Evolutionary conservation across 2,113 vertebrate genomes (phyloP), one percentile per base, ranked within the genome.

Genomic region (Lamprotornis superbus): DNA sequence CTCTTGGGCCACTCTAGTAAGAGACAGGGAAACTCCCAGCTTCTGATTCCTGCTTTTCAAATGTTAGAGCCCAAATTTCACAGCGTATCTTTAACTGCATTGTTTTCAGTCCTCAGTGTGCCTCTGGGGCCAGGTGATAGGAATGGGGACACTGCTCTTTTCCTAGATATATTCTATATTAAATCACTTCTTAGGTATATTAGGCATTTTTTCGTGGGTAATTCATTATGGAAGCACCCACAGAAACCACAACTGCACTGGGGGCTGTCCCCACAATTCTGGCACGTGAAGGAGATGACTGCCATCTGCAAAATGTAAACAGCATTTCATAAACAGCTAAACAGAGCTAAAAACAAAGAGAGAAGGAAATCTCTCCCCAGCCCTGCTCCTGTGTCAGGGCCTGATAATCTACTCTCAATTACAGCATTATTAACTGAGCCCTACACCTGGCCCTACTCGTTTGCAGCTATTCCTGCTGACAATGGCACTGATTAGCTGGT

Each of bases 401-500:
- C 84, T 0, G 1, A 52, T 81, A 94, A 83, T 93, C 77, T 75
- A 24, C 46, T 59, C 76, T 87, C 80, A 94, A 90, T 94, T 89
- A 88, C 44, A 59, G 70, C 19, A n/a, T 67, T 88, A 93, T 94
- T 95, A 96, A 79, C 75, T 24, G 85, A 90, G 59, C 33, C 69
- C 39, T 44, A 90, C 83, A 91, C 81, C 90, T 96, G 86, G 89
- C 42, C 78, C 78, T 83, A 56, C 60, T 90, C 37, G 1, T 94
- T 96, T 92, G 39, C 71, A 91, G 77, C 93, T 78, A 92, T 94
- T 97, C 53, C 83, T 92, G 79, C 30, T 79, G 86, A 94, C 92
- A 95, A 95, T 95, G 64, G 94, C 83, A 74, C 83, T 95, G 93
- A 97, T 94, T 83, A 95, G 93, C 82, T 93, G 94, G 79, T 94